These are phyloP conservation scores for Oppia nitens DNA, from an alignment of 1,140 invertebrate species.

Conservation along the genomic window DNA sequence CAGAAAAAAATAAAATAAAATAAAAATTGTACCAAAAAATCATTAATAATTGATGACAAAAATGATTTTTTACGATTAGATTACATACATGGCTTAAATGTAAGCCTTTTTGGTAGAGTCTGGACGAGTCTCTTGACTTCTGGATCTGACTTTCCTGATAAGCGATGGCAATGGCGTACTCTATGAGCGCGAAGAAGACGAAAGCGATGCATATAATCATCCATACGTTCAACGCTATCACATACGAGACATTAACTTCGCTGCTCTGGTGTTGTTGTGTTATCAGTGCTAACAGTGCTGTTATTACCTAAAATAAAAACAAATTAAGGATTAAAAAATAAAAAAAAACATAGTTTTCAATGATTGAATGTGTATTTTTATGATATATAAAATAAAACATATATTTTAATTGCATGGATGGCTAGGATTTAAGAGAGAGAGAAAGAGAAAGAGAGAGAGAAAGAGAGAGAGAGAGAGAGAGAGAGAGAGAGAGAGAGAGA, in stretches of 20 bases:
- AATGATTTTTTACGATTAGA: neutral
- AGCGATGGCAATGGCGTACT: slow-evolving; percentile 54
- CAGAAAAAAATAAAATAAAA: neutral
- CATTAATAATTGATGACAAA: neutral
- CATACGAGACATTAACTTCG: slow-evolving; percentile 30
- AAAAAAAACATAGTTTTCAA: too few relatives aligned
- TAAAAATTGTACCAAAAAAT: neutral
- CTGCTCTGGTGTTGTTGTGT: slow-evolving; percentile 40
- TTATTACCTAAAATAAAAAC: slow-evolving; percentile 26
- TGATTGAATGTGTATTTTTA: too few relatives aligned
- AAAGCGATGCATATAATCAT: slow-evolving; percentile 54
- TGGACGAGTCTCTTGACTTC: neutral
- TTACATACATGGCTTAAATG: too few relatives aligned
- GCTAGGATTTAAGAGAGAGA: too few relatives aligned
- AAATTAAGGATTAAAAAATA: too few relatives aligned
- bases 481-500: too few relatives aligned
- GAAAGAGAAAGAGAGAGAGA: too few relatives aligned
- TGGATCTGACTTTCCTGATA: neutral
- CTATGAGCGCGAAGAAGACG: slow-evolving; percentile 60
- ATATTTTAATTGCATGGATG: too few relatives aligned
- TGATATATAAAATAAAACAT: too few relatives aligned
- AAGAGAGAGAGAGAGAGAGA: too few relatives aligned
- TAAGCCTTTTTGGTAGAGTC: too few relatives aligned
- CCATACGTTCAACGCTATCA: slow-evolving; percentile 38
- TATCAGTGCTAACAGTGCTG: slow-evolving; percentile 44